Evolutionary conservation across 2,888 invertebrate genomes (phyloP).

Genomic region (Eudemis profundana): DNA sequence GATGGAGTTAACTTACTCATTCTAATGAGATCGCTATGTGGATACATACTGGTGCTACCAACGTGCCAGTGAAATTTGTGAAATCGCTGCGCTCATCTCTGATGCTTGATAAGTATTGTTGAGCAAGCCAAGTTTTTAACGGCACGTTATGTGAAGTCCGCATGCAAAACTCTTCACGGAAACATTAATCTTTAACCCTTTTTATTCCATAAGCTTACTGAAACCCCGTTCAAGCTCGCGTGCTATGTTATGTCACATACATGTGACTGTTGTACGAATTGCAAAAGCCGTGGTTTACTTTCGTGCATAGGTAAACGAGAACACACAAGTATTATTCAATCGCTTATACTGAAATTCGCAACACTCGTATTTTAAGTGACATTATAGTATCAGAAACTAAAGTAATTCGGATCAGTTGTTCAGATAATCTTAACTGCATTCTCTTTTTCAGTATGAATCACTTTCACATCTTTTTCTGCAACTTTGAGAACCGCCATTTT

Average conservation of each 20-base stretch:
- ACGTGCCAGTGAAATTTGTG: conserved; percentile 46
- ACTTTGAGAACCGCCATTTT: neutral
- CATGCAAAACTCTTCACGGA: conserved; percentile 7
- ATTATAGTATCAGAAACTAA: neutral
- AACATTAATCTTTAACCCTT: conserved; percentile 33
- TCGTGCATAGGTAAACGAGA: conserved; percentile 50
- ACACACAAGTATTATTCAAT: conserved; percentile 53
- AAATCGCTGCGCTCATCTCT: conserved; percentile 44
- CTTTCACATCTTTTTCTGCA: neutral
- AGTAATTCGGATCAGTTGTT: neutral
- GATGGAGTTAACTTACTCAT: conserved; percentile 12
- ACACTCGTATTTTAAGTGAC: neutral
- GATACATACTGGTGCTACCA: conserved; percentile 29
- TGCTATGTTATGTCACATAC: conserved; percentile 70
- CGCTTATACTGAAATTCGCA: conserved; percentile 29
- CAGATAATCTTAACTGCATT: neutral
- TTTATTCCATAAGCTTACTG: conserved; percentile 51
- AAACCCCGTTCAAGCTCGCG: conserved; percentile 57
- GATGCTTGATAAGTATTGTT: conserved; percentile 39
- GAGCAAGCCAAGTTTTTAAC: conserved; percentile 35
- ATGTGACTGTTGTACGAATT: conserved; percentile 66
- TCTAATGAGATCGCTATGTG: conserved; percentile 30
- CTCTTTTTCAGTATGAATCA: neutral
- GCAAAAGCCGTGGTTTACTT: conserved; percentile 60
- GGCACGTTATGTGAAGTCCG: conserved; percentile 22